Evolutionary conservation across 2,888 invertebrate species (phyloP), one percentile per base, ranked within the genome.

Genomic region (Yponomeuta evonymella): DNA sequence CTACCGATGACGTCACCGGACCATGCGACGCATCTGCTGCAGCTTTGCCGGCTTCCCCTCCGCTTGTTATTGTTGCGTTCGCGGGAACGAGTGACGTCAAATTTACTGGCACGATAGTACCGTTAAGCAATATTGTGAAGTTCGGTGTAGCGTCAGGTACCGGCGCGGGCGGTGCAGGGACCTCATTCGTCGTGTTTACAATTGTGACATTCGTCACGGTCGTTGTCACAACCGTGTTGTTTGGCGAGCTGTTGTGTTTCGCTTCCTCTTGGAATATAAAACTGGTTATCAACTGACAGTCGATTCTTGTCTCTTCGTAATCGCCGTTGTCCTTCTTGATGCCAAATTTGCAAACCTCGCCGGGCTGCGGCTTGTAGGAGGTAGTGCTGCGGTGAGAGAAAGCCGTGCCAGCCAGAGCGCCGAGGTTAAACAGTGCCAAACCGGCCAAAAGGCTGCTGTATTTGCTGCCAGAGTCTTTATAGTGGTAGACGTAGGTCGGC

Each of bases 291-390:
- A 90, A 78, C 72, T 87, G 82, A 73, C 90, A 90, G 73, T 89
- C 86, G 72, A 90, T 90, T 82, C 73, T 87, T 0, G 90, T 90
- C 77, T 89, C 89, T 74, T 90, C 89, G 71, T 88, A 89, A 70
- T 88, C 88, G 1, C 89, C 89, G 72, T 89, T 90, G 51, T 86
- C 86, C 79, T 86, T 89, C 73, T 79, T 86, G 36, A 90, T 72
- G 30, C 85, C 90, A 72, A 90, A 89, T 78, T 88, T 89, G 74
- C 90, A 90, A 12, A 87, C 75, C 79, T 90, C 90, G 10, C 89
- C 89, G 0, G 86, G 83, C 72, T 83, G 78, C 0, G 87, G 72
- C 71, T 79, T 85, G 75, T 90, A 89, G 12, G 71, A 71, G 48
- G 73, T 71, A n/a, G 74, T 72, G 51, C 74, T 70, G 48, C 73